Evolutionary conservation across 2,113 vertebrate genomes (phyloP).

Genomic region (Formicarius rufipectus): DNA sequence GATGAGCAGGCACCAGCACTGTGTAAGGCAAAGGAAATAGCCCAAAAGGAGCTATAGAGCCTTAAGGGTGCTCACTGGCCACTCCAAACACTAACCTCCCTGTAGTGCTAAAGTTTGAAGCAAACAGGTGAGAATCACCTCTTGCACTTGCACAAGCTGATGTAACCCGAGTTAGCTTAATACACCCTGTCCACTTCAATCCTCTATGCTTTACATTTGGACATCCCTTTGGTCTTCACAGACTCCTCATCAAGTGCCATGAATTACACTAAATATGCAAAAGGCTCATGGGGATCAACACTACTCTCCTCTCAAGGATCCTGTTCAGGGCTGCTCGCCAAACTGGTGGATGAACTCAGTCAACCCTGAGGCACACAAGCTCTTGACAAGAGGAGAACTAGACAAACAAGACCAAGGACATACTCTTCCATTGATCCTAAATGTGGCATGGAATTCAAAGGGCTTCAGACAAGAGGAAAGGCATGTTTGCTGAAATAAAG

Average conservation of each 20-base stretch:
- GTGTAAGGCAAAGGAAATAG: background rate
- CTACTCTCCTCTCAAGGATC: background rate
- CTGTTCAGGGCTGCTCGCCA: background rate
- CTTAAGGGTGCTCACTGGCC: background rate
- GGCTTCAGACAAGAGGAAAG: slow-evolving; percentile 38
- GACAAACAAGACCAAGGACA: background rate
- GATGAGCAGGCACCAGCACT: background rate
- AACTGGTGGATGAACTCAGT: background rate
- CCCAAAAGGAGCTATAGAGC: background rate
- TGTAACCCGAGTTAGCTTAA: background rate
- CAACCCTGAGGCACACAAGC: background rate
- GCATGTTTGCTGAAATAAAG: slow-evolving; percentile 5
- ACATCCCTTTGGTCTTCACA: background rate
- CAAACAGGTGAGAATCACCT: background rate
- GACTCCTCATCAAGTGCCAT: background rate
- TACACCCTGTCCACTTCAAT: background rate
- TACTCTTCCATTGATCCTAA: background rate
- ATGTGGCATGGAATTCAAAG: background rate
- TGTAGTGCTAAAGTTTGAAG: background rate
- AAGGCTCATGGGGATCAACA: background rate
- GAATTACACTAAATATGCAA: background rate
- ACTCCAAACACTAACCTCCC: background rate
- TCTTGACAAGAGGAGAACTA: background rate
- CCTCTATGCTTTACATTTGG: background rate
- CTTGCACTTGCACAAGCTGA: background rate